Evolutionary conservation across 2,888 invertebrate species (phyloP), one percentile per base, ranked within the genome.

Genomic region (Synanthedon tipuliformis): DNA sequence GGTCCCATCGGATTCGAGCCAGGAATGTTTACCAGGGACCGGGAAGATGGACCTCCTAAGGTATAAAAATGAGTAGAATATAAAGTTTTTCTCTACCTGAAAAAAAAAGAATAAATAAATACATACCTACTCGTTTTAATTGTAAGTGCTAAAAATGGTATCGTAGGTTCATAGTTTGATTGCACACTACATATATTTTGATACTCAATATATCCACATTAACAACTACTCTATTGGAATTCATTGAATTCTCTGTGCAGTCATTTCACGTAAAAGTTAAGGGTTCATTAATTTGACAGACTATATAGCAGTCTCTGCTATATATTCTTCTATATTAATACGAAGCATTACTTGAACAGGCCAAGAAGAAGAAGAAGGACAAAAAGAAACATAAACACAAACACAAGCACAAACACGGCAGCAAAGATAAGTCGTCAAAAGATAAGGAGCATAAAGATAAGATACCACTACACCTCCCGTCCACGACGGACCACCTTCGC

Each of bases 321-420:
- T 45, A 50, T 48, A 49, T 34, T 12, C 48, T 5, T 15, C 48
- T 50, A 40, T 34, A 10, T 34, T 34, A 34, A 34, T 34, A 34
- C 34, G 34, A 34, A 34, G 10, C 34, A 55, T 71, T 69, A 67
- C 64, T 65, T 77, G 12, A 23, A 23, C 66, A 92, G 86, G 70
- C 82, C 4, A 92, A 92, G 77, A 93, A 93, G 78, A 92, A 92
- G 78, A 93, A 93, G 73, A 93, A 94, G 65, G 92, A 93, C 50
- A 93, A 94, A 64, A 92, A 93, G 66, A 93, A 93, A 68, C 91
- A 96, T 78, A 97, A 96, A 73, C 95, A 97, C 73, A 96, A 96
- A 73, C 95, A 96, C 69, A 96, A 95, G 69, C 94, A 96, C 71
- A 95, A 95, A 64, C 94, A 95, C 71, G 94, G 82, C 69, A 84